These are phyloP conservation scores for Otus scops DNA, from an alignment of 2,797 vertebrate species.

Conservation along the genomic window DNA sequence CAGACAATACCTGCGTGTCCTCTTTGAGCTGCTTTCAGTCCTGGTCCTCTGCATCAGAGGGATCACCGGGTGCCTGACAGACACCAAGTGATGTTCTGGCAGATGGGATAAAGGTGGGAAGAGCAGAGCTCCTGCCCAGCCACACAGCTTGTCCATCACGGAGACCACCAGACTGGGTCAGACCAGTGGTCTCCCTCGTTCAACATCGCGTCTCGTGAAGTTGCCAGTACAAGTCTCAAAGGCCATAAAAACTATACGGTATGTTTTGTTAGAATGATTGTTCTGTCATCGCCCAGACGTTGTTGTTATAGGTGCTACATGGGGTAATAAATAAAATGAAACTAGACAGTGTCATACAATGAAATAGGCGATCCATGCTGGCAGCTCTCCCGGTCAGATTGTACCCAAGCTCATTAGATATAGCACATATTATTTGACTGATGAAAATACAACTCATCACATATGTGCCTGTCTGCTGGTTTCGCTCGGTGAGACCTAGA, in stretches of 20 bases:
- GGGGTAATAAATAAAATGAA: neutral
- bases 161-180: neutral
- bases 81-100: rapidly evolving
- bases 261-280: neutral
- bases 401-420: neutral
- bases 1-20: neutral
- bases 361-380: neutral
- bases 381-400: neutral
- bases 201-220: rapidly evolving
- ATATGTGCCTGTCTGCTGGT: neutral
- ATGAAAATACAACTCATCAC: neutral
- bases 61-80: neutral
- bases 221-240: neutral
- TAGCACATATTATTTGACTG: neutral
- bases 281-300: neutral
- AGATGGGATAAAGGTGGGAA: neutral
- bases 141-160: neutral
- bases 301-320: neutral
- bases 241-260: neutral
- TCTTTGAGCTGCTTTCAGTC: neutral
- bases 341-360: neutral
- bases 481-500: neutral
- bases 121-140: neutral
- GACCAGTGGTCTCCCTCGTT: neutral
- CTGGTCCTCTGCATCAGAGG: neutral